Evolutionary conservation across 2,888 invertebrate genomes (phyloP), one percentile per base, ranked within the genome.

Genomic region (Danaus chrysippus): DNA sequence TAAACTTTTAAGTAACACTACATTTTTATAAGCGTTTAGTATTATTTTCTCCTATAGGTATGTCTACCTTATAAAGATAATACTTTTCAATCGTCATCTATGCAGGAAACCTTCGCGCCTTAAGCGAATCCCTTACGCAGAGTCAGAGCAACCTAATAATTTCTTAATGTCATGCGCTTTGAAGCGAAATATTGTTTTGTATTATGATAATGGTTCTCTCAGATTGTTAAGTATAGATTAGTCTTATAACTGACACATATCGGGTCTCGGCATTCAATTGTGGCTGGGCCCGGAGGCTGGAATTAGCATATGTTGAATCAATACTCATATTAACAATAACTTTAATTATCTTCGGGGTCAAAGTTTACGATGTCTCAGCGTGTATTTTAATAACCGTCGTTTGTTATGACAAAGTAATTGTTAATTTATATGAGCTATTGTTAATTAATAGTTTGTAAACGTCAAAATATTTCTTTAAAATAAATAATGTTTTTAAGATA

Each of bases 111-210:
- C 78, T 82, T 68, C 78, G 58, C 72, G 76, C 85, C 84, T 68
- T 72, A 59, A 86, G 85, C 84, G 68, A 71, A 73, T 73, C 81
- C 80, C 86, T 86, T 87, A 86, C 86, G 84, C 89, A 88, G 87
- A 89, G 87, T 84, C 82, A 74, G 77, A 79, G 69, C 86, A 84
- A 90, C 87, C 88, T 87, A 88, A 89, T 87, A 89, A 89, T 91
- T 91, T 88, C 89, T 86, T 86, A 88, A 91, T 89, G 89, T 85
- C 90, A 90, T 87, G 87, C 84, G 83, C 83, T 86, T 76, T 78
- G 82, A 84, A 83, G 82, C 83, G 87, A 89, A 89, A 88, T 89
- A 90, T 89, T 90, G 88, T 91, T 90, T 89, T 85, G 86, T 83
- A 79, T 83, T 83, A 84, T 82, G 87, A 87, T 88, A 88, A 88